A percentile compares a stretch with the other conserved stretches of the same genome.
Conservation (phyloP, 2,797 vertebrate species). For the Hoplostethus mediterraneus region DNA sequence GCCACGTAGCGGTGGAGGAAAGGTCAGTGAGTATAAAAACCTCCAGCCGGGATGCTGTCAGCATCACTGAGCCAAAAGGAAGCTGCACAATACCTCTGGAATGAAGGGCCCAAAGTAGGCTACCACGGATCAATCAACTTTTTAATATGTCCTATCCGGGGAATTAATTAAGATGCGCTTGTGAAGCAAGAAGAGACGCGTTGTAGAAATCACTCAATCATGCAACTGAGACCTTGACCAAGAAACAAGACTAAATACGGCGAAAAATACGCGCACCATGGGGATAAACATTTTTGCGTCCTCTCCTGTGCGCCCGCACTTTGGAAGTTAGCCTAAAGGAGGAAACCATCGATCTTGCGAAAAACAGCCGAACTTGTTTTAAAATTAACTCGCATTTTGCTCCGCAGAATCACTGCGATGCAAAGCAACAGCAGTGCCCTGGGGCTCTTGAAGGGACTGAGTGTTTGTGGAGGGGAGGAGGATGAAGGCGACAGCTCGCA, state of each 20-base stretch:
- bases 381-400: neutral
- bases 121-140: neutral
- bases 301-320: neutral
- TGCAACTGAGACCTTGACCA: constrained; percentile 9
- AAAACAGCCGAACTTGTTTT: constrained; percentile 2
- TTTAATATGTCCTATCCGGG: neutral
- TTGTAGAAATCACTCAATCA: neutral
- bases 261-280: constrained; percentile 27
- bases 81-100: constrained; percentile 3
- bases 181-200: too few relatives aligned
- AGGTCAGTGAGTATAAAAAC: constrained; percentile 60
- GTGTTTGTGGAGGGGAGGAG: constrained; percentile 71
- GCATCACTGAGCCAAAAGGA: constrained; percentile 20
- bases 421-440: constrained; percentile 74
- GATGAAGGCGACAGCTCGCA: constrained; percentile 69
- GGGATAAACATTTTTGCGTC: neutral
- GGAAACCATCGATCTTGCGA: too few relatives aligned
- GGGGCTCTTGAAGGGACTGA: constrained; percentile 35
- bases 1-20: constrained; percentile 36
- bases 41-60: constrained; percentile 22
- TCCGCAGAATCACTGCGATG: constrained; percentile 59
- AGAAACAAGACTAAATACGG: neutral
- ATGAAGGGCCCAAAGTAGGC: neutral
- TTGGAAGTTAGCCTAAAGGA: constrained; percentile 23
- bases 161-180: neutral